A percentile compares a stretch with the other conserved stretches of the same genome.
Conservation (phyloP, 2,113 vertebrate species). For the Pituophis catenifer region DNA sequence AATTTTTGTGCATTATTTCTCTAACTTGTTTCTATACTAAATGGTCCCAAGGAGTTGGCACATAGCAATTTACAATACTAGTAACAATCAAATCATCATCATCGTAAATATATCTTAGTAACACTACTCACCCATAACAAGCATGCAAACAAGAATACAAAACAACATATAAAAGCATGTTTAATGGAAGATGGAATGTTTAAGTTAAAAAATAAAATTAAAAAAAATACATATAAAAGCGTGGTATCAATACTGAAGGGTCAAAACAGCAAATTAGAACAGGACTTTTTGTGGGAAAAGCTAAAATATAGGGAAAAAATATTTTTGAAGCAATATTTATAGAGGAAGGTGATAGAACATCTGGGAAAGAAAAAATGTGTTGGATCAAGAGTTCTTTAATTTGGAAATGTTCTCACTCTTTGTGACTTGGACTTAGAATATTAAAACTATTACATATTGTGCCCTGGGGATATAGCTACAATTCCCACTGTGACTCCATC, state of each 20-base stretch:
- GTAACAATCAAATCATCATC: background rate
- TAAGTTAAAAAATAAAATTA: no score
- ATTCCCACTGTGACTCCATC: background rate
- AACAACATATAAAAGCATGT: background rate
- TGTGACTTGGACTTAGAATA: background rate
- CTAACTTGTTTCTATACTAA: background rate
- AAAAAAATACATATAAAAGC: background rate
- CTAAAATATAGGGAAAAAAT: background rate
- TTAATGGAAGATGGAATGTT: no score
- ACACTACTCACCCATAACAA: background rate
- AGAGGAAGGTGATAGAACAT: background rate
- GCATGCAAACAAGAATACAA: background rate
- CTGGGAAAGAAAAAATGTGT: background rate
- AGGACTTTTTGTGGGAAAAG: background rate
- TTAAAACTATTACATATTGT: background rate
- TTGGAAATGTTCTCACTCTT: background rate
- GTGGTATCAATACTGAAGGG: background rate
- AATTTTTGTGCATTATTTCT: background rate
- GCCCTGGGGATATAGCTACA: background rate
- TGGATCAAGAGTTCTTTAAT: background rate
- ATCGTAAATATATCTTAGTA: background rate
- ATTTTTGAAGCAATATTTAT: background rate
- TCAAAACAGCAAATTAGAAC: background rate
- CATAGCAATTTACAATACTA: background rate
- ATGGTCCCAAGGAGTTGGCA: background rate